These are phyloP conservation scores for Dolichotis patagonum DNA, from an alignment of 2,113 vertebrate genomes.

Conservation along the genomic window DNA sequence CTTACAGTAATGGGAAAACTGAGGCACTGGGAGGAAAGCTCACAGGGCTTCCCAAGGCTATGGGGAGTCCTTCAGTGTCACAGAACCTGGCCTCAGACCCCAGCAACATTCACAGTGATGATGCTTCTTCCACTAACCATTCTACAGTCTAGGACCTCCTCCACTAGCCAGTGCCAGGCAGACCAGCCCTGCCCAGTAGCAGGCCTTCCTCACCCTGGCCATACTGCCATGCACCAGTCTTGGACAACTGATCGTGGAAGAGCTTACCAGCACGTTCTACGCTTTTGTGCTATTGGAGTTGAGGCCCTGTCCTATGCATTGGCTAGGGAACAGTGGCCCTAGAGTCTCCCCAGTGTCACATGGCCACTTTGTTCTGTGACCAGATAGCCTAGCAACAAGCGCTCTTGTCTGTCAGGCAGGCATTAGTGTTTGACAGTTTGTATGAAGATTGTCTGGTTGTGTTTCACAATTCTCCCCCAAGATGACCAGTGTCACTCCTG, in stretches of 20 bases:
- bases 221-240: neutral
- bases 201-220: neutral
- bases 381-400: neutral
- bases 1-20: neutral
- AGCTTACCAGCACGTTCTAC: neutral
- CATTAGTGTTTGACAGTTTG: neutral
- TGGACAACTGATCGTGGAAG: neutral
- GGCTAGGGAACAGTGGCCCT: neutral
- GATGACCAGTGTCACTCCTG: neutral
- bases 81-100: neutral
- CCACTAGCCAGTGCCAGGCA: neutral
- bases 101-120: neutral
- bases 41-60: neutral
- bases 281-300: neutral
- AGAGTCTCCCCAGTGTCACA: neutral
- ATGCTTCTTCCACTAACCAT: neutral
- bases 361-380: neutral
- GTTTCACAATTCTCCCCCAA: neutral
- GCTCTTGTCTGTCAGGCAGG: neutral
- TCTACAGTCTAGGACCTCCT: neutral
- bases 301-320: neutral
- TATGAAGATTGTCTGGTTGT: neutral
- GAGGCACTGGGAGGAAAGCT: neutral
- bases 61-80: neutral
- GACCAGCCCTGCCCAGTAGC: neutral